A percentile compares a stretch with the other conserved stretches of the same genome.
phyloP scores from a whole-genome alignment of 2,113 vertebrate genomes.

The Syngnathoides biaculeatus region DNA sequence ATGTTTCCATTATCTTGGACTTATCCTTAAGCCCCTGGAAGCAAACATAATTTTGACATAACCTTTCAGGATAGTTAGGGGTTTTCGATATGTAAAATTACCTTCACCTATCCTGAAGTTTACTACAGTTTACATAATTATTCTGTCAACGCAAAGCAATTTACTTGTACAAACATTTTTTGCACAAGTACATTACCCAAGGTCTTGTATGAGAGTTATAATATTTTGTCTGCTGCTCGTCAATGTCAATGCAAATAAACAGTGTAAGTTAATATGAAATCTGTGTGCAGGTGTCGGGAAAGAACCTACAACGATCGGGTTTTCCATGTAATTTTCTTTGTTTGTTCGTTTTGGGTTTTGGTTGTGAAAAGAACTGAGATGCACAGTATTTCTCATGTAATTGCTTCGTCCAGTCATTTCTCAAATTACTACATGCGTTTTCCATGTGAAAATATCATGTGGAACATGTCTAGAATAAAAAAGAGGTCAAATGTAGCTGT shows the following conservation, averaged over 20 bases:
- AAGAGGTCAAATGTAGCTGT: constrained; percentile 52
- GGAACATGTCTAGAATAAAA: constrained; percentile 24
- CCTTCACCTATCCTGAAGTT: background rate
- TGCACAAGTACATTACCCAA: constrained; percentile 1
- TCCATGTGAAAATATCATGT: constrained; percentile 18
- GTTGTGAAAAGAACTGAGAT: constrained; percentile 36
- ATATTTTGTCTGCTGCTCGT: background rate
- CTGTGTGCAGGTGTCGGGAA: background rate
- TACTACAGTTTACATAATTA: background rate
- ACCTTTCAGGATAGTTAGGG: background rate
- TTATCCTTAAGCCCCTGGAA: background rate
- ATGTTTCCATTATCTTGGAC: constrained; percentile 15
- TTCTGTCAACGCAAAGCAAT: background rate
- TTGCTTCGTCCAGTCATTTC: constrained; percentile 19
- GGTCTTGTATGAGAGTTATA: background rate
- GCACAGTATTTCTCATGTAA: constrained; percentile 30
- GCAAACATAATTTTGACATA: background rate
- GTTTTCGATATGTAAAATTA: constrained; percentile 5
- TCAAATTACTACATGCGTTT: constrained; percentile 32
- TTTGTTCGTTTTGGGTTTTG: constrained; percentile 7
- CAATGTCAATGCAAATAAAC: background rate
- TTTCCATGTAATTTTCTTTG: constrained; percentile 1
- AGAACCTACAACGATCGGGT: background rate
- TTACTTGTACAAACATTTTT: background rate
- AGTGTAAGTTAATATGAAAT: constrained; percentile 2